Percentiles rank a stretch among this genome's conserved stretches.
Evolutionary conservation across 1,140 invertebrate species (phyloP).

Genomic region (Zophobas atratus): DNA sequence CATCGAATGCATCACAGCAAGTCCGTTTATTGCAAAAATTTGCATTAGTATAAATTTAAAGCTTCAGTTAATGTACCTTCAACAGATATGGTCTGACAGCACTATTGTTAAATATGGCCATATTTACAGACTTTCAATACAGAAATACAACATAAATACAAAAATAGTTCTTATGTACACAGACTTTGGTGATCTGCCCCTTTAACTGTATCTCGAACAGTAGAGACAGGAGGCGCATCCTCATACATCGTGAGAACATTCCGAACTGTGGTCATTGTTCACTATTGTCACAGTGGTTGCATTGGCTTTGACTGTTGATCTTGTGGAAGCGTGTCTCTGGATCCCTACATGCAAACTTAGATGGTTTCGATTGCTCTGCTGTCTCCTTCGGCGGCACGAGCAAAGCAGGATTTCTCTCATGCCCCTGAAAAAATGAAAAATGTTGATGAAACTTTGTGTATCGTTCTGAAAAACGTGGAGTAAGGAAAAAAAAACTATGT

Average conservation of each 20-base stretch:
- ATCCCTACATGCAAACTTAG: constrained; percentile 56
- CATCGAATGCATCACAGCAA: constrained; percentile 1
- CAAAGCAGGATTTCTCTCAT: constrained; percentile 80
- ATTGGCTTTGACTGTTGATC: constrained; percentile 64
- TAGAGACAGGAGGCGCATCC: constrained; percentile 59
- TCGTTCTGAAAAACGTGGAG: too few relatives aligned
- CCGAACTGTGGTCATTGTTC: constrained; percentile 64
- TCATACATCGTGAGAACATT: constrained; percentile 64
- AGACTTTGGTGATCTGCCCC: constrained; percentile 51
- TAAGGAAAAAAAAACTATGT: background rate
- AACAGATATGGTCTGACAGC: constrained; percentile 15
- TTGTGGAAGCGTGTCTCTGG: constrained; percentile 62
- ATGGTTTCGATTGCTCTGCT: constrained; percentile 56
- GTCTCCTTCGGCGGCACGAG: constrained; percentile 62
- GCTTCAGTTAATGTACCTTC: background rate
- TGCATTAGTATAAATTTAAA: constrained; percentile 13
- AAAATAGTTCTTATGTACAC: constrained; percentile 3
- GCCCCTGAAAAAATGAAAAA: constrained; percentile 53
- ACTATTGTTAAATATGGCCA: background rate
- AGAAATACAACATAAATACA: constrained; percentile 7
- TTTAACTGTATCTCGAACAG: constrained; percentile 56
- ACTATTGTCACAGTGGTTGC: constrained; percentile 64
- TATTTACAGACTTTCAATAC: background rate
- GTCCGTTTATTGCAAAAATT: background rate
- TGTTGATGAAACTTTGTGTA: background rate